Evolutionary conservation across 37 sponge, comb jelly and placozoan species (phyloP).

Genomic region (Spongia lamella): DNA sequence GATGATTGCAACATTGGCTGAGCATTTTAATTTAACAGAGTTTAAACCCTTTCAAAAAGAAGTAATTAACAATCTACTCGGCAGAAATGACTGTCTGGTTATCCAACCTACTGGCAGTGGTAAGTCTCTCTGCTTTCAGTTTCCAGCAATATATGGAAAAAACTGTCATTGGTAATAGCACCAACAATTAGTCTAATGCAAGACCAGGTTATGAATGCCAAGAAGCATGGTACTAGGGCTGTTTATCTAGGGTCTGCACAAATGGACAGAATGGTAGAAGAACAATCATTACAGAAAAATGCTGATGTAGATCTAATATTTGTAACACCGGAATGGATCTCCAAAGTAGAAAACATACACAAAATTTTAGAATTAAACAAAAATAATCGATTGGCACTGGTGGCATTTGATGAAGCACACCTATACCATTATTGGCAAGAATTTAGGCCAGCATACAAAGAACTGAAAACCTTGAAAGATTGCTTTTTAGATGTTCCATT

Average conservation of each 20-base stretch:
- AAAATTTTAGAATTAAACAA: too few relatives aligned
- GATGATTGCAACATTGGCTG: conserved; percentile 1
- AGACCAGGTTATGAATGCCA: conserved; percentile 11
- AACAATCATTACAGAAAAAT: too few relatives aligned
- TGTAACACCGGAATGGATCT: conserved; percentile 2
- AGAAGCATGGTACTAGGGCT: background rate
- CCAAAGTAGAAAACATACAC: background rate
- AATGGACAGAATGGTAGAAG: conserved; percentile 5
- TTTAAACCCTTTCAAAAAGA: conserved; percentile 7
- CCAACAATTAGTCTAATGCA: conserved; percentile 16
- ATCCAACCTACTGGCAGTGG: conserved; percentile 4
- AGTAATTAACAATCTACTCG: background rate
- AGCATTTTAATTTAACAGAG: background rate
- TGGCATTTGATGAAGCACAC: too few relatives aligned
- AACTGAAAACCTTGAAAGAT: too few relatives aligned
- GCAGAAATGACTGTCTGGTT: background rate
- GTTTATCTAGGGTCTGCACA: conserved; percentile 14
- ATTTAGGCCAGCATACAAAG: too few relatives aligned
- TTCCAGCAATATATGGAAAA: background rate
- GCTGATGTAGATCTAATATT: background rate
- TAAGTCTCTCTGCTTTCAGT: conserved; percentile 8
- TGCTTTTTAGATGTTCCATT: too few relatives aligned
- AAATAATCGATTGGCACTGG: too few relatives aligned
- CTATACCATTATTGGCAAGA: too few relatives aligned
- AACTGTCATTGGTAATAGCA: background rate